Conservation (phyloP, 2,888 invertebrate species). For the Thymelicus acteon region DNA sequence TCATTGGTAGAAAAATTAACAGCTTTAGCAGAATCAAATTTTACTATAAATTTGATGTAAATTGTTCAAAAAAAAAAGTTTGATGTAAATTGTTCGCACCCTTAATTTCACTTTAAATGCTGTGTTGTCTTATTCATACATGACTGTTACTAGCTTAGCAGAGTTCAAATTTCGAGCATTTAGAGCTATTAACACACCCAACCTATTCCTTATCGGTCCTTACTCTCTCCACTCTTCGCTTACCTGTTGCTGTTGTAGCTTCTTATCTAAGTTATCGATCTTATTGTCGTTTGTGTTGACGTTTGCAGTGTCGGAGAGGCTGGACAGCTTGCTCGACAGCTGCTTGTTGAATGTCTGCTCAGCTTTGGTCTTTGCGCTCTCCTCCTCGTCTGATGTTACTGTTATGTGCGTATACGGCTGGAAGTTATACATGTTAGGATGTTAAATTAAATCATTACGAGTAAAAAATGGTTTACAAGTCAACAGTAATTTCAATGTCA, state of each 20-base stretch:
- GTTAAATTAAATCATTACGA: not conserved
- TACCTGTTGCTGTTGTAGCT: slow-evolving; percentile 88
- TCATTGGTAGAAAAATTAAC: too few species aligned
- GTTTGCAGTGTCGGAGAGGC: slow-evolving; percentile 54
- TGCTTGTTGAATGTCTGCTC: slow-evolving; percentile 76
- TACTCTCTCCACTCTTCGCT: slow-evolving; percentile 43
- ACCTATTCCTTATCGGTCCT: slow-evolving; percentile 1
- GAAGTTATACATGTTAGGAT: slow-evolving; percentile 40
- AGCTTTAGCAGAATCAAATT: too few species aligned
- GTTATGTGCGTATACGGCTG: slow-evolving; percentile 89
- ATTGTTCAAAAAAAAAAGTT: too few species aligned
- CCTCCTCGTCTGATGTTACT: slow-evolving; percentile 92
- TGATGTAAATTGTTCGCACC: too few species aligned
- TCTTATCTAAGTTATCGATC: slow-evolving; percentile 86
- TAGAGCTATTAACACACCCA: slow-evolving; percentile 1
- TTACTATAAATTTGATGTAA: too few species aligned
- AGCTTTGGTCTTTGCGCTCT: slow-evolving; percentile 86
- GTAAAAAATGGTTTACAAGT: too few species aligned
- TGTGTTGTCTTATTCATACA: not conserved
- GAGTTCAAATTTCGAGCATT: slow-evolving; percentile 19
- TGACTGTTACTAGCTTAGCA: not conserved
- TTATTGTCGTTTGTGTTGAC: slow-evolving; percentile 72
- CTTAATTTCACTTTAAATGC: too few species aligned
- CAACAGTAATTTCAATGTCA: too few species aligned
- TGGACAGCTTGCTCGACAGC: slow-evolving; percentile 83